Evolutionary conservation across 2,888 invertebrate species (phyloP).

Genomic region (Ceratothoa steindachneri): DNA sequence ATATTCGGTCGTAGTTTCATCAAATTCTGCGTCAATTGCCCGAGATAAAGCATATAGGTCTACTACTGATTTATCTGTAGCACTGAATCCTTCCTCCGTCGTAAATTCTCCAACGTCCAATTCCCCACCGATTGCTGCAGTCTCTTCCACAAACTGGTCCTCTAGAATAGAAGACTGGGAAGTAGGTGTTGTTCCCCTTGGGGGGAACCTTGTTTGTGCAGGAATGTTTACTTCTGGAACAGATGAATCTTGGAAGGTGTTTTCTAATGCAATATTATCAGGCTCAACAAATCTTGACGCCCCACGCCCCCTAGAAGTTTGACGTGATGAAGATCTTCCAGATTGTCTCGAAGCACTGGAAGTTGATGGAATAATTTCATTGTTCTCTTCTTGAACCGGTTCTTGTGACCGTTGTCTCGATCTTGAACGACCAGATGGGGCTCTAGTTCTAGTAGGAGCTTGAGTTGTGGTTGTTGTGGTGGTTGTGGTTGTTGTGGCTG

Average conservation of each 20-base stretch:
- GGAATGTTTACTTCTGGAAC: constrained; percentile 36
- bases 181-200: constrained; percentile 20
- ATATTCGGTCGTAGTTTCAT: constrained; percentile 21
- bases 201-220: constrained; percentile 40
- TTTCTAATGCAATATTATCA: not conserved
- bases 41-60: constrained; percentile 39
- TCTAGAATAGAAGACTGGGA: not conserved
- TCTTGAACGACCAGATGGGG: constrained; percentile 5
- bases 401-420: constrained; percentile 14
- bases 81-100: constrained; percentile 16
- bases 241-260: constrained; percentile 7
- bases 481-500: constrained; percentile 12
- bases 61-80: constrained; percentile 19
- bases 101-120: constrained; percentile 2
- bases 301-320: not conserved
- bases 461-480: constrained; percentile 17
- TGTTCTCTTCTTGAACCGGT: not conserved
- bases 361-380: not conserved
- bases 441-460: constrained; percentile 24
- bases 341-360: not conserved
- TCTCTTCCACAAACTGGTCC: not conserved
- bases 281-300: not conserved
- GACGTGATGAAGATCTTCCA: not conserved
- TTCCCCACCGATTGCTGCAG: not conserved
- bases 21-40: constrained; percentile 32